A percentile compares a stretch with the other conserved stretches of the same genome.
Conservation (phyloP, 2,113 vertebrate species). For the Megalops atlanticus region DNA sequence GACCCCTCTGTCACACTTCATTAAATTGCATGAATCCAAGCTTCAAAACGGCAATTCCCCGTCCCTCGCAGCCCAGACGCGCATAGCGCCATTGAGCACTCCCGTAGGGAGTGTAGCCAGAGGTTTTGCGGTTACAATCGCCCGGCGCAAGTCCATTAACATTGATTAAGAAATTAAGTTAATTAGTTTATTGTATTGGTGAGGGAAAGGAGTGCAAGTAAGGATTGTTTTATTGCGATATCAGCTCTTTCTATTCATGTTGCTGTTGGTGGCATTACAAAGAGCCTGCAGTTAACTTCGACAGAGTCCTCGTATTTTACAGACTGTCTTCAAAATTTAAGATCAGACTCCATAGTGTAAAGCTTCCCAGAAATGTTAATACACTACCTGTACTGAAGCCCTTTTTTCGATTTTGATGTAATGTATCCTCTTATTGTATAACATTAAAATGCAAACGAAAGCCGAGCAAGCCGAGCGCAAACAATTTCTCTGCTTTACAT, state of each 20-base stretch:
- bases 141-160: slow-evolving; percentile 27
- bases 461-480: background rate
- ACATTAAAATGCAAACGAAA: background rate
- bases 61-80: background rate
- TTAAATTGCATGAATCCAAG: background rate
- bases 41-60: background rate
- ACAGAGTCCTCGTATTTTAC: slow-evolving; percentile 11
- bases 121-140: slow-evolving; percentile 16
- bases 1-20: background rate
- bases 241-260: slow-evolving; percentile 40
- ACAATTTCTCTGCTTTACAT: slow-evolving; percentile 21
- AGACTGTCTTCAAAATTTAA: background rate
- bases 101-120: background rate
- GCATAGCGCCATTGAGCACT: background rate
- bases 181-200: slow-evolving; percentile 42
- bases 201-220: slow-evolving; percentile 1
- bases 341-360: background rate
- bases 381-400: background rate
- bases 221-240: slow-evolving; percentile 27
- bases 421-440: background rate
- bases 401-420: background rate
- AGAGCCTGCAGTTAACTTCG: slow-evolving; percentile 41
- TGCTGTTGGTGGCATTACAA: slow-evolving; percentile 36
- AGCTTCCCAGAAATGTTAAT: background rate
- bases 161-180: slow-evolving; percentile 47